Base-by-base conservation (phyloP, 2,888 invertebrate species). In the Petrolisthes manimaculis region DNA sequence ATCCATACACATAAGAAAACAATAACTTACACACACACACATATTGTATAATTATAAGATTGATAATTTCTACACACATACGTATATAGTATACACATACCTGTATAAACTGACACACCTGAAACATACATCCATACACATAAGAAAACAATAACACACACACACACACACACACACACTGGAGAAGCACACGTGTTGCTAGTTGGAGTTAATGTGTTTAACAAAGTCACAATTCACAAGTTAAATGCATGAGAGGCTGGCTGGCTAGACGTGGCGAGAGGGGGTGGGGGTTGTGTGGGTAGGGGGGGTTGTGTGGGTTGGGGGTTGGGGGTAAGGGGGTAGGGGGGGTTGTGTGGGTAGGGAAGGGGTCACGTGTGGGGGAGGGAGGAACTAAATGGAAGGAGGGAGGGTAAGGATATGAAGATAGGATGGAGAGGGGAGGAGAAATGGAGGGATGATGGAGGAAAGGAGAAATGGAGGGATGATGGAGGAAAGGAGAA, bases 181-280 rank as follows among this genome's bases (percentile, higher is more conserved):
- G n/a, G 71, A 2, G 71, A 14, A n/a, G 18, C 71, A 80, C 80
- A 80, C 80, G 80, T 80, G 80, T 80, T 80, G 61, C 56, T 80
- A 80, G 80, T 80, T 80, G 55, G 80, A 21, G 56, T 80, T 80
- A 55, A 80, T 80, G 61, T 56, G 55, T 80, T 80, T 80, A 80
- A 80, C 80, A 80, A 80, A 80, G 80, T 80, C 80, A 80, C 80
- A 80, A 80, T 80, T 80, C 61, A 80, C 8, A n/a, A 80, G 61
- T 37, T 61, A 56, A 80, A 80, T 51, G 78, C 51, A 78, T 51
- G 53, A 78, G 78, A 53, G 78, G 51, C 75, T 78, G 8, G 51
- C 51, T 78, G 69, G 69, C n/a, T 69, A 54, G 78, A 12, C 54
- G 75, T 75, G n/a, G 21, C 14, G 78, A n/a, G 24, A 9, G 78